Evolutionary conservation across 2,888 invertebrate species (phyloP), one percentile per base, ranked within the genome.

Genomic region (Pyralis farinalis): DNA sequence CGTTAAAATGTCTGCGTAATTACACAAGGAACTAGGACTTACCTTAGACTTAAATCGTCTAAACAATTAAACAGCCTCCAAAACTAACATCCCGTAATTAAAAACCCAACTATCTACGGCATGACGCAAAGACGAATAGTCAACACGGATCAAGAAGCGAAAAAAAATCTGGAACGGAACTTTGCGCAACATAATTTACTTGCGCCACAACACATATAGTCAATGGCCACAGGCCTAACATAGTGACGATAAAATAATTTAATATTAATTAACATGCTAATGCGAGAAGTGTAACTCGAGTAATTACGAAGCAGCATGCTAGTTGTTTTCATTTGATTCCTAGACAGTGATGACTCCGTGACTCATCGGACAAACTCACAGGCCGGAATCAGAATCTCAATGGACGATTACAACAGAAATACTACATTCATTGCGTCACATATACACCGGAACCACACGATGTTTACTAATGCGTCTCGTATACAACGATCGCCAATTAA

Each of bases 391-490:
- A 55, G 51, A 51, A 51, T 58, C 57, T 68, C 61, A 63, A 62
- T 72, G 63, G 62, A 60, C 60, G 60, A 69, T 68, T 74, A 75
- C 75, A 67, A 66, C 61, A 62, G 58, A 63, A 63, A 64, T 53
- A 49, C 58, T 62, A 67, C 55, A 50, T 42, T 46, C 45, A 44
- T 51, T 45, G 43, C 50, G 49, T 58, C 55, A 60, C 53, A 55
- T 53, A 39, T 40, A 42, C 43, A 44, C 35, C 37, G 22, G 34
- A 31, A 21, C 25, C 11, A 10, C 4, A 33, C 40, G 29, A 21
- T 27, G 9, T 35, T n/a, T 16, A 16, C 16, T 16, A 16, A 16
- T 29, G 12, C 37, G 9, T 16, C 3, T 9, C 5, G 12, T 21
- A 48, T 40, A 40, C 51, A 58, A 47, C 47, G 49, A 51, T 32